A percentile compares a stretch with the other conserved stretches of the same genome.
Conservation (phyloP, 2,797 vertebrate species). For the Pterois miles region DNA sequence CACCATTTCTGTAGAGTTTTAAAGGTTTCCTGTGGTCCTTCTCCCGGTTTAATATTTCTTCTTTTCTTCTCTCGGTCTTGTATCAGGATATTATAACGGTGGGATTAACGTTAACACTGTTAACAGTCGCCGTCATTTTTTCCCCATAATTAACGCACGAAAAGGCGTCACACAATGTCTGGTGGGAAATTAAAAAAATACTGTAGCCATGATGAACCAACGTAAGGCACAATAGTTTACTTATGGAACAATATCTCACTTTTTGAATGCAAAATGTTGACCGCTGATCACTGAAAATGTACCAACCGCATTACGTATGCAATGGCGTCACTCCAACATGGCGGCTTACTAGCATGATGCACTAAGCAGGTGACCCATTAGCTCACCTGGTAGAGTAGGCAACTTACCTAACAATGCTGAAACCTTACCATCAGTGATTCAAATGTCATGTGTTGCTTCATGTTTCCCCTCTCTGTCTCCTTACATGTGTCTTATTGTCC, state of each 20-base stretch:
- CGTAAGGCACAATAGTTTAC: not conserved
- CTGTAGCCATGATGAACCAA: not conserved
- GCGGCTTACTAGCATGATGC: fast-evolving
- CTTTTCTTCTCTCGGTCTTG: no score
- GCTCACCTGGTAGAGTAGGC: not conserved
- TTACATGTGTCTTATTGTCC: no score
- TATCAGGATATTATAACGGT: no score
- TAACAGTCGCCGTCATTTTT: not conserved
- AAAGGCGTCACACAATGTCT: not conserved
- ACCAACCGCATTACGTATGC: not conserved
- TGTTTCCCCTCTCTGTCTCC: no score
- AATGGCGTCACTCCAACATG: not conserved
- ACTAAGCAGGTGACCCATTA: not conserved
- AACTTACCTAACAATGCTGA: not conserved
- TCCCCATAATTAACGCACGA: fast-evolving
- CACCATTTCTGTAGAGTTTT: no score
- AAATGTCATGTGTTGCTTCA: no score
- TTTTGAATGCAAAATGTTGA: not conserved
- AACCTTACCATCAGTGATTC: no score
- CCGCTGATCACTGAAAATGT: fast-evolving
- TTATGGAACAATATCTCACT: not conserved
- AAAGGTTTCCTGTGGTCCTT: no score
- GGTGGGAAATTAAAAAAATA: not conserved
- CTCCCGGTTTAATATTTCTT: no score
- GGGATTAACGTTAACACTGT: not conserved